A percentile compares a stretch with the other conserved stretches of the same genome.
phyloP scores from a whole-genome alignment of 2,113 vertebrate species.

The Ptilonorhynchus violaceus region DNA sequence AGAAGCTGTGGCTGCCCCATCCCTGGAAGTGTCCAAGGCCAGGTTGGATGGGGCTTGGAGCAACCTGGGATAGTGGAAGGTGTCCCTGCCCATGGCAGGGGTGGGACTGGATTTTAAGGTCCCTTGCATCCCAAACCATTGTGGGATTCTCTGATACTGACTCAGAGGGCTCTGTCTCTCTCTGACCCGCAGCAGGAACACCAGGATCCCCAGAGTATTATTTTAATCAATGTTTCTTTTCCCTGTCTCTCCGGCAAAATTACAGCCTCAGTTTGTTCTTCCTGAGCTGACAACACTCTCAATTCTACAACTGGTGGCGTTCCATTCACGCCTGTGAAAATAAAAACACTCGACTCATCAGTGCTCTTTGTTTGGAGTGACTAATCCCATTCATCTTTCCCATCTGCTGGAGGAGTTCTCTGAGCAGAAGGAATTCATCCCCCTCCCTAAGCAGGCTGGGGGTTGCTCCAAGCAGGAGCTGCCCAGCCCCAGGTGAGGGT shows the following conservation, averaged over 20 bases:
- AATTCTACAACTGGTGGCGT: background rate
- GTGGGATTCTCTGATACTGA: background rate
- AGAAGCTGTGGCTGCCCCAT: background rate
- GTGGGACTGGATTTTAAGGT: fast-evolving
- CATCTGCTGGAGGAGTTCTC: constrained; percentile 25
- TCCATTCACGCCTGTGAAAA: background rate
- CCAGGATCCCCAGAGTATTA: background rate
- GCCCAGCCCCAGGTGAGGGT: background rate
- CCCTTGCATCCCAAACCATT: too few relatives aligned
- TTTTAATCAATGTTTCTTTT: background rate
- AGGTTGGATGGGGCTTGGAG: background rate
- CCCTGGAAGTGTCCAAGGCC: background rate
- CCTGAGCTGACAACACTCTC: background rate
- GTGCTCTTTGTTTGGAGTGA: constrained; percentile 10
- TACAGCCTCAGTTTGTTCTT: background rate
- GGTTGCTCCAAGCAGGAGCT: background rate
- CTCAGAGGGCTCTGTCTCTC: background rate
- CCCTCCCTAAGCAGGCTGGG: background rate
- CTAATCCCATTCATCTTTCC: constrained; percentile 27
- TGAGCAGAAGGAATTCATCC: fast-evolving
- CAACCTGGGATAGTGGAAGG: fast-evolving
- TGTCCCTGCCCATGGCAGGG: background rate
- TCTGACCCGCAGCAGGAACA: background rate
- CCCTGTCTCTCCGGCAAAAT: background rate
- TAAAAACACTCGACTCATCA: background rate